Evolutionary conservation across 2,797 vertebrate species (phyloP).

Genomic region (Microhierax caerulescens): DNA sequence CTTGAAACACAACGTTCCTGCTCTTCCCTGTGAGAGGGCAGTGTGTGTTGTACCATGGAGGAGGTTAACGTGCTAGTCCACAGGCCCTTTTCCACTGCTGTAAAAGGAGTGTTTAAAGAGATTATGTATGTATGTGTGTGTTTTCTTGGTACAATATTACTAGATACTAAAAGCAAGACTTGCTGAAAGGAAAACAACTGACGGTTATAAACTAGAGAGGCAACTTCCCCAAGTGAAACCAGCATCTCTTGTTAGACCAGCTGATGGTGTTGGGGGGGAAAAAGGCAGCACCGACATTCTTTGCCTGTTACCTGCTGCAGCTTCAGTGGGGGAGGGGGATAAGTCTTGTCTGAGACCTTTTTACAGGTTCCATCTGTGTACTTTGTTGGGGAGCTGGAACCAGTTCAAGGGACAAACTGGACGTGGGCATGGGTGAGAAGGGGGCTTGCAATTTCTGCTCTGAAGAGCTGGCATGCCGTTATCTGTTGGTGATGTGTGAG

Average conservation of each 20-base stretch:
- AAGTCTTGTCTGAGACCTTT: background rate
- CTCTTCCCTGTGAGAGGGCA: background rate
- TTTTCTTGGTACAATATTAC: background rate
- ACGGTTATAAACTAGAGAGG: background rate
- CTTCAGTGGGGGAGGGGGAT: background rate
- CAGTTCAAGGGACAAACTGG: background rate
- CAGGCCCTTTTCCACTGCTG: background rate
- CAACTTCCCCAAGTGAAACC: background rate
- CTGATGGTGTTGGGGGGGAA: background rate
- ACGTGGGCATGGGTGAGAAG: accelerated
- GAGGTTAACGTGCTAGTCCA: background rate
- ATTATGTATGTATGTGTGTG: background rate
- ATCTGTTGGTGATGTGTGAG: background rate
- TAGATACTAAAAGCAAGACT: background rate
- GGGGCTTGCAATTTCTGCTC: background rate
- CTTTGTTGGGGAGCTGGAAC: background rate
- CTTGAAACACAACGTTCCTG: background rate
- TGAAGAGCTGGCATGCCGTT: background rate
- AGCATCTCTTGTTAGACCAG: background rate
- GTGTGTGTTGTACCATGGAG: background rate
- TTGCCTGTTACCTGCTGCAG: background rate
- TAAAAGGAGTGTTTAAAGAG: background rate
- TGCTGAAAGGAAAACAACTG: background rate
- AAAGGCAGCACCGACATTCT: background rate
- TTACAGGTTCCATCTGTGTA: background rate